Evolutionary conservation across 2,888 invertebrate species (phyloP).

Genomic region (Strigamia maritima): DNA sequence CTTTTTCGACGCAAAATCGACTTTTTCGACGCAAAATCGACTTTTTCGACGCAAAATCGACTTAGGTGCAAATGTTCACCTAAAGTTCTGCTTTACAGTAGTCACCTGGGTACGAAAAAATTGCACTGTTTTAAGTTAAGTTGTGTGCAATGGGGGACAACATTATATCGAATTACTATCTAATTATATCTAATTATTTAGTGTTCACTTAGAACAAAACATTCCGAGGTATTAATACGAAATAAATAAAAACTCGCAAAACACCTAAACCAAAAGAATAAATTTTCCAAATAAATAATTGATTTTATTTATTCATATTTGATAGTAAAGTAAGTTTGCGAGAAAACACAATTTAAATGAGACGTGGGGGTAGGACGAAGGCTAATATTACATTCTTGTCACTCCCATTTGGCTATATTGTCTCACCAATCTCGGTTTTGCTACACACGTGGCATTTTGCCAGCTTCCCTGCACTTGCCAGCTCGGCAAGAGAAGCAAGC

Average conservation of each 20-base stretch:
- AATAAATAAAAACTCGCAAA: neutral
- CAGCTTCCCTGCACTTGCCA: neutral
- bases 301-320: neutral
- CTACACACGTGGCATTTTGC: neutral
- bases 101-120: too few species aligned
- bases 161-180: too few species aligned
- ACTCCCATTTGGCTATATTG: slow-evolving; percentile 4
- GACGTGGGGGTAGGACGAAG: neutral
- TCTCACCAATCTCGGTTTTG: slow-evolving; percentile 4
- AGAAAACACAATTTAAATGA: neutral
- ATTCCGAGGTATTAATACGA: too few species aligned
- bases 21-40: too few species aligned
- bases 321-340: neutral
- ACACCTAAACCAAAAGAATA: neutral
- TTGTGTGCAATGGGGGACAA: too few species aligned
- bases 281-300: neutral
- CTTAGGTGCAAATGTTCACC: too few species aligned
- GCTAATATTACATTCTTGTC: slow-evolving; percentile 4
- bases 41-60: too few species aligned
- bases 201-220: too few species aligned
- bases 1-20: too few species aligned
- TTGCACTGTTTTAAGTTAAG: too few species aligned
- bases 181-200: too few species aligned
- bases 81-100: too few species aligned
- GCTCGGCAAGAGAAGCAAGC: neutral